A percentile compares a stretch with the other conserved stretches of the same genome.
These are phyloP conservation scores for Corythaixoides concolor DNA, from an alignment of 2,113 vertebrate species.

Conservation along the genomic window DNA sequence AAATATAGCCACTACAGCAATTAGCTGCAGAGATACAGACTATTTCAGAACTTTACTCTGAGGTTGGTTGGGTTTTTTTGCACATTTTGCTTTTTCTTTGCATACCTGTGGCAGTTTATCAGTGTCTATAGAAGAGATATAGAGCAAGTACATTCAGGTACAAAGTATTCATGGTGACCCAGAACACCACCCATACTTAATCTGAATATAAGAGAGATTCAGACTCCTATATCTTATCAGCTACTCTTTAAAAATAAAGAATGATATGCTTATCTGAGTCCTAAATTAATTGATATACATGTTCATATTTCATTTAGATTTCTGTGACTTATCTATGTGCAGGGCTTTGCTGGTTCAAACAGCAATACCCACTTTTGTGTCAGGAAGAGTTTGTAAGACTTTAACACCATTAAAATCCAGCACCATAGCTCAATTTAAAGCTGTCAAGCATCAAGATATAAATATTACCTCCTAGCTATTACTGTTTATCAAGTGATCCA, in stretches of 20 bases:
- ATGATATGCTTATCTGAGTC: not conserved
- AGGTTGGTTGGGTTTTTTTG: too few relatives aligned
- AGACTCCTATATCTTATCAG: not conserved
- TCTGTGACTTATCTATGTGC: fast-evolving
- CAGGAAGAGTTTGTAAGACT: not conserved
- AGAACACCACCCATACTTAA: not conserved
- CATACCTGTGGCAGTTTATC: too few relatives aligned
- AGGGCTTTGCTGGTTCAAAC: not conserved
- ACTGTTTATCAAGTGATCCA: not conserved
- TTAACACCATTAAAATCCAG: not conserved
- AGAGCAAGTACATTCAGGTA: fast-evolving
- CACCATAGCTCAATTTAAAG: not conserved
- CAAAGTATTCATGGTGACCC: not conserved
- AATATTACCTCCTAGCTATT: constrained; percentile 21
- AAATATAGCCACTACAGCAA: not conserved
- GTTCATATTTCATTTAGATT: not conserved
- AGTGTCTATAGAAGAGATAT: not conserved
- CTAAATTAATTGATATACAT: not conserved
- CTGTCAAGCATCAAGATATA: constrained; percentile 2
- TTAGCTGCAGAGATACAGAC: not conserved
- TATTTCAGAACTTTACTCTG: not conserved
- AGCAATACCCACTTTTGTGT: not conserved
- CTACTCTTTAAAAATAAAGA: not conserved
- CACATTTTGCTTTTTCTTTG: not conserved
- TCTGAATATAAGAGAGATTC: not conserved